Evolutionary conservation across 1,140 invertebrate genomes (phyloP).

Genomic region (Matsumurasca onukii): DNA sequence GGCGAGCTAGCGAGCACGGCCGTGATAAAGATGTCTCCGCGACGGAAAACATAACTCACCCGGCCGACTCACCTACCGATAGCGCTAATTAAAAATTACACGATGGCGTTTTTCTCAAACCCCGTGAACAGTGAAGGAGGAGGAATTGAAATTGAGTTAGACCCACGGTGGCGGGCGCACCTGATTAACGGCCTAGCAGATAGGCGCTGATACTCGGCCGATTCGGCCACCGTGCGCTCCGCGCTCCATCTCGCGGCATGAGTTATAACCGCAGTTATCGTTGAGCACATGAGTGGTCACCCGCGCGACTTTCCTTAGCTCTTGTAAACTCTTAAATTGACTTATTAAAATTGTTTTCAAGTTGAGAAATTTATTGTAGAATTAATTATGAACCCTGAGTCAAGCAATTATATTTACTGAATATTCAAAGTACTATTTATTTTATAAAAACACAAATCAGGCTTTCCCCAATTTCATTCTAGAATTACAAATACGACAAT

Average conservation of each 20-base stretch:
- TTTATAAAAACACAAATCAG: too few relatives aligned
- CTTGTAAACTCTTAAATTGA: background rate
- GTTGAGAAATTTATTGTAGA: too few relatives aligned
- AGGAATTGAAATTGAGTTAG: slow-evolving; percentile 16
- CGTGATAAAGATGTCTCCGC: too few relatives aligned
- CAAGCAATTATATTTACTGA: too few relatives aligned
- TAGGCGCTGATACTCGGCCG: background rate
- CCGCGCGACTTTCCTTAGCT: background rate
- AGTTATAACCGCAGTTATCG: background rate
- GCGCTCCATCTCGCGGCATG: background rate
- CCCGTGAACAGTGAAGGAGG: slow-evolving; percentile 1
- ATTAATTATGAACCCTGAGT: too few relatives aligned
- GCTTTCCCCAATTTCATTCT: too few relatives aligned
- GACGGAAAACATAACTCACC: slow-evolving; percentile 8
- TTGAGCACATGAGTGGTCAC: background rate
- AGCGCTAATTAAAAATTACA: slow-evolving; percentile 13
- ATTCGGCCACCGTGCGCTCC: background rate
- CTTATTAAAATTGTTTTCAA: too few relatives aligned
- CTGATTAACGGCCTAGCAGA: slow-evolving; percentile 7
- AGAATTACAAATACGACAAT: too few relatives aligned
- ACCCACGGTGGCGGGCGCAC: background rate
- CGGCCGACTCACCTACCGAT: slow-evolving; percentile 2
- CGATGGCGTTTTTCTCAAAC: background rate
- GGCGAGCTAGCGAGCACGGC: too few relatives aligned
- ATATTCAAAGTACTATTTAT: too few relatives aligned